A percentile compares a stretch with the other conserved stretches of the same genome.
These are phyloP conservation scores for Tricholaema leucomelas DNA, from an alignment of 2,113 vertebrate species.

Conservation along the genomic window DNA sequence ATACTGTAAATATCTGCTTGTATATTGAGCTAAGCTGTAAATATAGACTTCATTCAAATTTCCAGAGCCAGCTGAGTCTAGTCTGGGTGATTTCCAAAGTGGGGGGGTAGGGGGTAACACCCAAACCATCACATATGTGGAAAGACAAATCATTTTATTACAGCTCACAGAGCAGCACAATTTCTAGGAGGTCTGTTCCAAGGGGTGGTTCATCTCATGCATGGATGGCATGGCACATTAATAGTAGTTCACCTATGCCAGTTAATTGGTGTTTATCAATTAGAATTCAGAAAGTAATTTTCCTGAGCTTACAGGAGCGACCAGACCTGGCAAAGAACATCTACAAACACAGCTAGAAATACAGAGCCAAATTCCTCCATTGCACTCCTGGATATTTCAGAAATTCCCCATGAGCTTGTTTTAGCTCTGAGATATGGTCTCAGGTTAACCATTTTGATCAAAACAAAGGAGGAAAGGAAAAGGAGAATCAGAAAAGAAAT, in stretches of 20 bases:
- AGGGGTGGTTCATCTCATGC: not conserved
- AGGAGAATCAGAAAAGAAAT: constrained; percentile 16
- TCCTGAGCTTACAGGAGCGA: not conserved
- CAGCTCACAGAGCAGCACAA: not conserved
- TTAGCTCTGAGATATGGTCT: constrained; percentile 1
- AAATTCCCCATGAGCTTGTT: not conserved
- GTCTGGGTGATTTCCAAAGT: no score
- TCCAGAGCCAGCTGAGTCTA: no score
- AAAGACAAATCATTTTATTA: not conserved
- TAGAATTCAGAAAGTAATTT: not conserved
- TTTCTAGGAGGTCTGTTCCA: not conserved
- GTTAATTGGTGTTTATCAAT: not conserved
- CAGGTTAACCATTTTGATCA: constrained; percentile 15
- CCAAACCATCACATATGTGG: no score
- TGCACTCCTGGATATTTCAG: not conserved
- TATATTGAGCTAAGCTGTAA: no score
- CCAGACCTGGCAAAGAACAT: not conserved
- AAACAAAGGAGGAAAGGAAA: not conserved
- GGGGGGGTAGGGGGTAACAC: no score
- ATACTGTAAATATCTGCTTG: no score
- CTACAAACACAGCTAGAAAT: not conserved
- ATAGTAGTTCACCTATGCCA: not conserved
- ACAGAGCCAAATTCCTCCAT: constrained; percentile 3
- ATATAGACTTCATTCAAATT: no score
- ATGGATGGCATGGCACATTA: not conserved